Evolutionary conservation across 2,888 invertebrate genomes (phyloP), one percentile per base, ranked within the genome.

Genomic region (Leptinotarsa rubiginosa): DNA sequence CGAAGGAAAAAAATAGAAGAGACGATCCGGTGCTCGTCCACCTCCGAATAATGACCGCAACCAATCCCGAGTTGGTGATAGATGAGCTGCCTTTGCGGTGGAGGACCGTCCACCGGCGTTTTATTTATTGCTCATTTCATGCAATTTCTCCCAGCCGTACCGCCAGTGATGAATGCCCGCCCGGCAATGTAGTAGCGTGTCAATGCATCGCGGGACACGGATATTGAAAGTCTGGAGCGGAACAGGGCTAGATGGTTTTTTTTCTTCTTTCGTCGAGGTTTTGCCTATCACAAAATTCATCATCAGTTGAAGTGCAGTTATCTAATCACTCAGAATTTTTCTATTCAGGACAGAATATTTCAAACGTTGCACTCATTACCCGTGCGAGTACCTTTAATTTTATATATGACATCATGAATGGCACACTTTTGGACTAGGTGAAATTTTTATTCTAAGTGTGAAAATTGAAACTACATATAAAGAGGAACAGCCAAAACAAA

Each of bases 51-150:
- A 69, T 56, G 69, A 56, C 41, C 69, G 69, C 69, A 31, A 62
- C 62, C 62, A 69, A 69, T 54, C 56, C 56, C 56, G 31, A 69
- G 31, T 56, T 18, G 56, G 56, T 69, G 69, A 69, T 69, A 52
- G 69, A 69, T 69, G 56, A 69, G 56, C 69, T 10, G 62, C 62
- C 62, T 62, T 56, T 56, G 49, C 56, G 47, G 56, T 69, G 20
- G 69, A 54, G 69, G n/a, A 67, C 67, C 52, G 50, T 67, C 67
- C 67, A 65, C 20, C 69, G 41, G 22, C 69, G 56, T 56, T 69
- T 69, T 69, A 69, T 69, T 69, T 69, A 69, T 69, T 69, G 69
- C 56, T 69, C 69, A 69, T 69, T 69, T 69, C 69, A 56, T 69
- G 69, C 68, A 68, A 68, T 68, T 47, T n/a, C 54, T 20, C 68